Percentiles rank a stretch among this genome's conserved stretches.
phyloP scores from a whole-genome alignment of 2,888 invertebrate genomes.

The Craniophora ligustri region DNA sequence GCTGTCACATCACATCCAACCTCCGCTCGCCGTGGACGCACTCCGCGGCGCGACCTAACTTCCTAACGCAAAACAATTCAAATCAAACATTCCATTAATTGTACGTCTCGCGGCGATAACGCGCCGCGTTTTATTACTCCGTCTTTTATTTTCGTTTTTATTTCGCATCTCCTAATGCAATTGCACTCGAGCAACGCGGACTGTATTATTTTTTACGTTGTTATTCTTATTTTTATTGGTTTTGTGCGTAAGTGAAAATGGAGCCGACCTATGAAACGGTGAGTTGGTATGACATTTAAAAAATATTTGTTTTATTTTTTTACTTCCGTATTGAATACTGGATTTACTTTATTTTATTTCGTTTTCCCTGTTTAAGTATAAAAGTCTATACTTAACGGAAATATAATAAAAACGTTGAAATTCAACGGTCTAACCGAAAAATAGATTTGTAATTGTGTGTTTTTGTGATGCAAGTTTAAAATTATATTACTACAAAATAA shows the following conservation, averaged over 20 bases:
- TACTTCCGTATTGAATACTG: conserved; percentile 25
- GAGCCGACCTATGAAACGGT: conserved; percentile 72
- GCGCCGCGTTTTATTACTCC: conserved; percentile 78
- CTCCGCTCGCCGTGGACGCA: conserved; percentile 65
- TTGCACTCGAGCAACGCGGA: conserved; percentile 83
- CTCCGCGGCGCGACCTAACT: conserved; percentile 46
- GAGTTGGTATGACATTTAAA: conserved; percentile 63
- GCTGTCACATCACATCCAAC: conserved; percentile 68
- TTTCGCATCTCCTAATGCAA: conserved; percentile 84
- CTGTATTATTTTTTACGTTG: conserved; percentile 76
- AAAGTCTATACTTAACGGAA: too few species aligned
- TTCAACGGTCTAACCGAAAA: too few species aligned
- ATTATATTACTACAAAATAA: not conserved
- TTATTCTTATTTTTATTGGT: conserved; percentile 76
- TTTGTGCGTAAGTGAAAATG: conserved; percentile 81
- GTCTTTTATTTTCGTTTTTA: conserved; percentile 82
- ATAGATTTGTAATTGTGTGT: too few species aligned
- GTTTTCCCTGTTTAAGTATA: not conserved
- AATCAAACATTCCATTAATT: conserved; percentile 84
- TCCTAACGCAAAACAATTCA: conserved; percentile 61
- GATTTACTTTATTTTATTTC: not conserved
- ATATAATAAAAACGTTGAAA: too few species aligned
- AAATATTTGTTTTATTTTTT: conserved; percentile 24
- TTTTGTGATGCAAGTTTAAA: too few species aligned
- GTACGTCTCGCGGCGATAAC: conserved; percentile 80